Base-by-base conservation (phyloP, 2,888 invertebrate species). In the Cylindroiulus punctatus region DNA sequence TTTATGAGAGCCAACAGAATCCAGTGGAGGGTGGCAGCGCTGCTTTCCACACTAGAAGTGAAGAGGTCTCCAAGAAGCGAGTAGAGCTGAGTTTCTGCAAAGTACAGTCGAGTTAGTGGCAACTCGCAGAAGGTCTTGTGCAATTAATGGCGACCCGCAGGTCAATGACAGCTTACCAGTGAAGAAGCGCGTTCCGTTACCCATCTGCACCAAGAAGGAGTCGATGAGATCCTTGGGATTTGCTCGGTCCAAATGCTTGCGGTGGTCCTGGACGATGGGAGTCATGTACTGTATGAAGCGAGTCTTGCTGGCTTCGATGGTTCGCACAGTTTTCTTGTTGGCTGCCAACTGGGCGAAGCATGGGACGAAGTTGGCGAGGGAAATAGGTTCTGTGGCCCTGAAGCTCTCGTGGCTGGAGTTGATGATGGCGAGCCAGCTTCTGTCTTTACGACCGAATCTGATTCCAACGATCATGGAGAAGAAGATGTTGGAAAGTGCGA, bases 51-150 rank as follows among this genome's bases (percentile, higher is more conserved):
- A 14, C 14, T 44, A 1, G 44, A 3, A 44, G 14, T 44, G 44
- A 44, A 44, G 10, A 44, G 44, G 44, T 97, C 97, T 2, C 95
- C 95, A 87, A 96, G 90, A 44, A 97, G 92, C 90, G 94, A 95
- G 88, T 94, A 91, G 89, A 96, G 91, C 90, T 97, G 96, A 22
- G 65, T 12, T 65, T 87, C 87, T 87, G 36, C 0, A 76, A 81
- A 2, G 19, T n/a, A n/a, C n/a, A n/a, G n/a, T n/a, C n/a, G n/a
- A n/a, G n/a, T n/a, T n/a, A n/a, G n/a, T n/a, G 22, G 30, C 19
- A 30, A 17, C 19, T n/a, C 8, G 17, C 30, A 32, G 22, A 36
- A 36, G n/a, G n/a, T n/a, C n/a, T n/a, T n/a, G n/a, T n/a, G n/a
- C n/a, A n/a, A n/a, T n/a, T n/a, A n/a, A n/a, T n/a, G n/a, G n/a